A percentile compares a stretch with the other conserved stretches of the same genome.
phyloP scores from a whole-genome alignment of 2,113 vertebrate genomes.

The Megaptera novaeangliae region DNA sequence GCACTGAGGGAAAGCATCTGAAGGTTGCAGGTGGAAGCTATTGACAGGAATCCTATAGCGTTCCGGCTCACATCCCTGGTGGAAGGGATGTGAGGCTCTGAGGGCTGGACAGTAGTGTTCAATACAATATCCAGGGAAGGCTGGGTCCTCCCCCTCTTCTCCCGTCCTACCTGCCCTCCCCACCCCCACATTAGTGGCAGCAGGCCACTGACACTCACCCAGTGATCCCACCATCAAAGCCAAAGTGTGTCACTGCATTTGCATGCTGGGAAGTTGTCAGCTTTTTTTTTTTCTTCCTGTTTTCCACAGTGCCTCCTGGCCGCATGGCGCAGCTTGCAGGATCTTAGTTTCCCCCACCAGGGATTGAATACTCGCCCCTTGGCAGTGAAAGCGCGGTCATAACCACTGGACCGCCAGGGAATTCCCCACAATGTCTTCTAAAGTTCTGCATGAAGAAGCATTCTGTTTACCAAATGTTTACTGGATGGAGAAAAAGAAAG shows the following conservation, averaged over 20 bases:
- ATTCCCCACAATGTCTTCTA: neutral
- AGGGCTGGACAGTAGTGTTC: neutral
- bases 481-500: neutral
- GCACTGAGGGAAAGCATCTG: neutral
- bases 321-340: no score
- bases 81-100: neutral
- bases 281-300: neutral
- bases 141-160: neutral
- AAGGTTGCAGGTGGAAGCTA: neutral
- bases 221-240: neutral
- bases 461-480: neutral
- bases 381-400: neutral
- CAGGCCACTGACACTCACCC: neutral
- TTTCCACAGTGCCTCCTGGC: neutral
- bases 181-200: no score
- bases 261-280: neutral
- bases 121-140: neutral
- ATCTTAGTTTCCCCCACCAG: no score
- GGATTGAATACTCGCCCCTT: no score
- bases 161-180: no score
- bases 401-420: neutral
- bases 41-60: neutral
- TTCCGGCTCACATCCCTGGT: neutral
- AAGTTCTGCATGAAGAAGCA: neutral
- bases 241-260: neutral